Evolutionary conservation across 1,140 invertebrate species (phyloP).

Genomic region (Meloidogyne hapla): DNA sequence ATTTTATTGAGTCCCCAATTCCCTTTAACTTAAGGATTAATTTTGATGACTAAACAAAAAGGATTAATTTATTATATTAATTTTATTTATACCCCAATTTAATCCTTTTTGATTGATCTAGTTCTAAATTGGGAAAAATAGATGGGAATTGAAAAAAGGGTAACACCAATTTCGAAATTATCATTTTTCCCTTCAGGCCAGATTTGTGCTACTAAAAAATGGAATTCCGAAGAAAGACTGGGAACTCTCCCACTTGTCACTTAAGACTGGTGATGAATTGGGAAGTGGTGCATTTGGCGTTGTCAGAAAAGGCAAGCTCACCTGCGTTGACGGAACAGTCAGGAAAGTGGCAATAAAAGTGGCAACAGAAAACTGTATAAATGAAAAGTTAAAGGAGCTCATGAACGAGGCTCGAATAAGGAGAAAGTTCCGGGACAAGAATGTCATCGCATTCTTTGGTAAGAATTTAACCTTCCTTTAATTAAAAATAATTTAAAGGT

Average conservation of each 20-base stretch:
- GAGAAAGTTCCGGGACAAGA: constrained; percentile 35
- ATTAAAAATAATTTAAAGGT: not conserved
- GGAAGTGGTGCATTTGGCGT: constrained; percentile 7
- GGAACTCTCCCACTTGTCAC: not conserved
- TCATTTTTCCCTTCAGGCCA: not conserved
- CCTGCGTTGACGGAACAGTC: no score
- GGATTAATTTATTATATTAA: no score
- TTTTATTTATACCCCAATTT: no score
- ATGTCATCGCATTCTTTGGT: constrained; percentile 37
- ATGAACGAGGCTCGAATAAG: constrained; percentile 48
- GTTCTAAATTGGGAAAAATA: no score
- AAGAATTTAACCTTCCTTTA: not conserved
- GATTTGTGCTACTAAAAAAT: not conserved
- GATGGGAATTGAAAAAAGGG: no score
- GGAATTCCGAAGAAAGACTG: not conserved
- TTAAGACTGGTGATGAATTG: not conserved
- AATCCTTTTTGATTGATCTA: no score
- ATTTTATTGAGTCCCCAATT: no score
- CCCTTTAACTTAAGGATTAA: no score
- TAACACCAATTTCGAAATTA: no score
- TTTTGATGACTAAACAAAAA: no score
- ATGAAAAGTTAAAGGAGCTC: constrained; percentile 36
- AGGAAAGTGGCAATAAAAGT: no score
- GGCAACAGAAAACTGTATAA: no score
- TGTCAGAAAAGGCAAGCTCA: not conserved